Conservation (phyloP, 2,888 invertebrate species). For the Aelia acuminata region DNA sequence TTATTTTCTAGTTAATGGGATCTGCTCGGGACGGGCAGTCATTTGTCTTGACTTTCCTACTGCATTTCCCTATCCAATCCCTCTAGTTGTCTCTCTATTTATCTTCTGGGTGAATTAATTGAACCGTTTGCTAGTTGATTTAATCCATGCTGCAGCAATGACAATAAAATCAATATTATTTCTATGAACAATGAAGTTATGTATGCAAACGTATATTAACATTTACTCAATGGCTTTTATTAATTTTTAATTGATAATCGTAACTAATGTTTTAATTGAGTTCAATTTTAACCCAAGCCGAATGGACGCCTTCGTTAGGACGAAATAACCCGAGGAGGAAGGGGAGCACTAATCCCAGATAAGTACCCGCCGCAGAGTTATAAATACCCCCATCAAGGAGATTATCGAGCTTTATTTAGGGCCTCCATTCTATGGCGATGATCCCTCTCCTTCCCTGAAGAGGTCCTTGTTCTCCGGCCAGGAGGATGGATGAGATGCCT, state of each 20-base stretch:
- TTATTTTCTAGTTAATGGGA: not conserved
- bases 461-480: not conserved
- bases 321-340: not conserved
- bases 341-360: not conserved
- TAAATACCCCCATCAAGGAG: constrained; percentile 37
- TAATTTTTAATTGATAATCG: too few relatives aligned
- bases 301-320: not conserved
- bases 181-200: not conserved
- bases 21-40: not conserved
- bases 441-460: not conserved
- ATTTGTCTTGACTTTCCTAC: not conserved
- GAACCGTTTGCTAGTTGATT: not conserved
- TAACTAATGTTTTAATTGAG: not conserved
- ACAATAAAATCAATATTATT: not conserved
- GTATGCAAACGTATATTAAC: too few relatives aligned
- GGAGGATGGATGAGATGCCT: constrained; percentile 10
- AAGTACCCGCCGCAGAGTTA: constrained; percentile 15
- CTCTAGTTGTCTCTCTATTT: not conserved
- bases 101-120: not conserved
- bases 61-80: not conserved
- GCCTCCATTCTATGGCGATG: constrained; percentile 13
- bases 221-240: too few relatives aligned
- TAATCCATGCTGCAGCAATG: not conserved
- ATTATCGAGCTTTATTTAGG: constrained; percentile 19
- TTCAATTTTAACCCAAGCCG: not conserved